Evolutionary conservation across 2,113 vertebrate species (phyloP).

Genomic region (Petrocephalus microphthalmus): DNA sequence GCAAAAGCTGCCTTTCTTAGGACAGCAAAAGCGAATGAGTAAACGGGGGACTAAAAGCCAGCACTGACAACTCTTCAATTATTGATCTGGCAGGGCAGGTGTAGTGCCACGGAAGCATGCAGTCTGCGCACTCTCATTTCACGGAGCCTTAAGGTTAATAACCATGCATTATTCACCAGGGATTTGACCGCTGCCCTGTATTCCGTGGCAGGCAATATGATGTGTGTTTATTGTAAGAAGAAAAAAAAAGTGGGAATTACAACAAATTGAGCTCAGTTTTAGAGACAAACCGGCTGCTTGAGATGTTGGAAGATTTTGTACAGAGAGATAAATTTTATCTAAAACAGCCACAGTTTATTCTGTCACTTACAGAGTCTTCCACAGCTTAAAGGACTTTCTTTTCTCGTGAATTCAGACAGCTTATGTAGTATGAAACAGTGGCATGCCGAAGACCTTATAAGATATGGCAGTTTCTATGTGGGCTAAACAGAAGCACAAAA

Average conservation of each 20-base stretch:
- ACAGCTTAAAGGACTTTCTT: not conserved
- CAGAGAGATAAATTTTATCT: not conserved
- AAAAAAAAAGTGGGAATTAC: not conserved
- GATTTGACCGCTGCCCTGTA: conserved; percentile 2
- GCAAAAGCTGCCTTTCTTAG: not conserved
- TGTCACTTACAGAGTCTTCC: not conserved
- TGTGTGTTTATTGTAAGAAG: not conserved
- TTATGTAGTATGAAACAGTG: not conserved
- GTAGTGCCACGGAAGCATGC: conserved; percentile 27
- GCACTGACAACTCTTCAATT: conserved; percentile 39
- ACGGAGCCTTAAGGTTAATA: conserved; percentile 3
- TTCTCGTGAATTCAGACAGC: not conserved
- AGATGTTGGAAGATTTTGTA: not conserved
- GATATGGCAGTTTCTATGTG: not conserved
- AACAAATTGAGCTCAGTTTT: not conserved
- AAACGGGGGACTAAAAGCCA: conserved; percentile 16
- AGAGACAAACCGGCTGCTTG: not conserved
- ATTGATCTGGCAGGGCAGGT: conserved; percentile 42
- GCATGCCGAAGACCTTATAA: not conserved
- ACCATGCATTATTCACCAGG: conserved; percentile 21
- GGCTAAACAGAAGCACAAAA: not conserved
- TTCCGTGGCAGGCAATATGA: not conserved
- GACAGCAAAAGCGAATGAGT: conserved; percentile 22
- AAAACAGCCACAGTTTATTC: not conserved
- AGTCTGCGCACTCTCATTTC: conserved; percentile 29